Evolutionary conservation across 2,113 vertebrate genomes (phyloP).

Genomic region (Nestor notabilis): DNA sequence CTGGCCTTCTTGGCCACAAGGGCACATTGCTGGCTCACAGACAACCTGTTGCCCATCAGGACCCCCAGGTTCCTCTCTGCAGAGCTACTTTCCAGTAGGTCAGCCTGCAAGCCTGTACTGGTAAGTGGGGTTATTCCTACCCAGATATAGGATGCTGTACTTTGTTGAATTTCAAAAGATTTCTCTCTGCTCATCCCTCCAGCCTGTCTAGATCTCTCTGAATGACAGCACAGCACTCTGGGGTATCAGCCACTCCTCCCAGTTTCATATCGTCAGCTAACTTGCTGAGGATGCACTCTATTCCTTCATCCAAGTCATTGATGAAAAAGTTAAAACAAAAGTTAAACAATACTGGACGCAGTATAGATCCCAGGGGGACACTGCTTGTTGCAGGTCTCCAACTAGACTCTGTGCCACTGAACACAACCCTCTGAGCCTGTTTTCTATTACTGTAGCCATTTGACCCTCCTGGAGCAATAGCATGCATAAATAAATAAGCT

Average conservation of each 20-base stretch:
- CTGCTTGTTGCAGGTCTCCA: neutral
- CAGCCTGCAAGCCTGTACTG: neutral
- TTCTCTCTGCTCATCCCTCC: neutral
- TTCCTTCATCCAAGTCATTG: neutral
- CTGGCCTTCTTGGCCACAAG: neutral
- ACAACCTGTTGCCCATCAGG: neutral
- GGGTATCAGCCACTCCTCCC: neutral
- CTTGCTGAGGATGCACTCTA: neutral
- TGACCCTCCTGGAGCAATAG: neutral
- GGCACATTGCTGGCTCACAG: neutral
- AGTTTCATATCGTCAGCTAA: neutral
- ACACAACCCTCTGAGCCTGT: neutral
- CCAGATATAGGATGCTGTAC: neutral
- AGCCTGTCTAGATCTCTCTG: neutral
- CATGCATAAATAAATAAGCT: neutral
- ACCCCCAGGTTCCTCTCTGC: neutral
- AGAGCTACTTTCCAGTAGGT: neutral
- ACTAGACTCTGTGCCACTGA: neutral
- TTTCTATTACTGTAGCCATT: neutral
- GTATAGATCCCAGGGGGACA: neutral
- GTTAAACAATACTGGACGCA: neutral
- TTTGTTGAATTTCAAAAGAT: neutral
- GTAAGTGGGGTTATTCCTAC: neutral
- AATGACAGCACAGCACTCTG: neutral
- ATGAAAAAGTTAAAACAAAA: neutral